Base-by-base conservation (phyloP, 2,888 invertebrate species). In the Tetramorium bicarinatum region DNA sequence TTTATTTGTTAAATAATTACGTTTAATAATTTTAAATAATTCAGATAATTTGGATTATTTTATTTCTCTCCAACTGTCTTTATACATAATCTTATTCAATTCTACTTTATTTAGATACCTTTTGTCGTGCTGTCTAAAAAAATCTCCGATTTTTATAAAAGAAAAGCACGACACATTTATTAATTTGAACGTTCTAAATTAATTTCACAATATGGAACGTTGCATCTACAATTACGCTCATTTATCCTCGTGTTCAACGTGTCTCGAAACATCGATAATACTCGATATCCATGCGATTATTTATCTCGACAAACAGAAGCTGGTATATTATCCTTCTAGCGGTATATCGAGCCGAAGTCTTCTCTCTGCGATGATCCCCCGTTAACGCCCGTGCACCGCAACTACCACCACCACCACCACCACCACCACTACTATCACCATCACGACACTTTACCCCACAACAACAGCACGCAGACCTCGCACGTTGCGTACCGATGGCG, bases 401-500 rank as follows among this genome's bases (percentile, higher is more conserved):
- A 82, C 56, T 49, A 72, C 61, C 71, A 87, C 44, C 59, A 81
- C 56, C 44, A 87, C 61, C 54, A 72, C 59, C 69, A 79, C 64
- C n/a, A 72, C 79, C n/a, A 81, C 56, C 64, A 84, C 34, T 34
- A 87, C 61, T 61, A 72, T 64, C 69, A 79, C 64, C n/a, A 72
- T 47, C 76, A 59, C 82, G 52, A 83, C 69, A 83, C 69, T 67
- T 49, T 29, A 85, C 64, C 54, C 56, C 54, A 79, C 34, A 38
- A 83, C 66, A 67, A 76, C 82, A 85, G 85, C 83, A 87, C 87
- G 85, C 87, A 86, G 80, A 87, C 84, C 86, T 76, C 85, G 88
- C 87, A 91, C 87, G 90, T 89, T 75, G 79, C 79, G 79, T 72
- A 86, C 85, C 86, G 74, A 84, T 81, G 83, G 85, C 88, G 87